Base-by-base conservation (phyloP, 2,888 invertebrate genomes). In the Apamea anceps region DNA sequence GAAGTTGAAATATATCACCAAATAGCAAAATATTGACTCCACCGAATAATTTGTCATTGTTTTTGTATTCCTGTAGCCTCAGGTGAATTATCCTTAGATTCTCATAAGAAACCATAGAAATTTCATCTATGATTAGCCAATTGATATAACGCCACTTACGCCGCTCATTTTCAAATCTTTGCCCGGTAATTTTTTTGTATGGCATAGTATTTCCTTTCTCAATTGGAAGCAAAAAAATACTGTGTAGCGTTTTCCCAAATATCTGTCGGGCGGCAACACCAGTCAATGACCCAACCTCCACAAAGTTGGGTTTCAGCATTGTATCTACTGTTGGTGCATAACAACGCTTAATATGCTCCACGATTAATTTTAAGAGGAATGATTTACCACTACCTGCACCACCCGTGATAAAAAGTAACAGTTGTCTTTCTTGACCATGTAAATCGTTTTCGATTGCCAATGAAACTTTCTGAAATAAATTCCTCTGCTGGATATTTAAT, bases 71-170 rank as follows among this genome's bases (percentile, higher is more conserved):
- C 5, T 74, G 65, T 0, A 74, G 74, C 25, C 65, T 25, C 0
- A 66, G 18, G 25, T 74, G 66, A 0, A 65, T 74, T 7, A 63
- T 65, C 7, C 74, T 32, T 48, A 73, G 15, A 2, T 65, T 51
- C 6, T 74, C 63, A 18, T 66, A 74, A 0, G 88, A 88, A 0
- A 90, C 90, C 89, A 91, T 90, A 6, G 90, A 92, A 67, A 90
- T 89, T 82, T 90, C 90, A 45, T 92, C 82, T 12, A 90, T 90
- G 10, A 91, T 80, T 0, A 91, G 62, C 87, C 89, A 91, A 42
- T 83, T 77, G 2, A 91, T 90, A 42, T 86, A n/a, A 15, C 88
- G 86, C 91, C 91, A 91, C 79, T 87, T 88, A 72, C 88, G 87
- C 37, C 91, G 72, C 84, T 89, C 82, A 2, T 78, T 70, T 65